Base-by-base conservation (phyloP, 2,113 vertebrate species). In the Oplegnathus fasciatus region DNA sequence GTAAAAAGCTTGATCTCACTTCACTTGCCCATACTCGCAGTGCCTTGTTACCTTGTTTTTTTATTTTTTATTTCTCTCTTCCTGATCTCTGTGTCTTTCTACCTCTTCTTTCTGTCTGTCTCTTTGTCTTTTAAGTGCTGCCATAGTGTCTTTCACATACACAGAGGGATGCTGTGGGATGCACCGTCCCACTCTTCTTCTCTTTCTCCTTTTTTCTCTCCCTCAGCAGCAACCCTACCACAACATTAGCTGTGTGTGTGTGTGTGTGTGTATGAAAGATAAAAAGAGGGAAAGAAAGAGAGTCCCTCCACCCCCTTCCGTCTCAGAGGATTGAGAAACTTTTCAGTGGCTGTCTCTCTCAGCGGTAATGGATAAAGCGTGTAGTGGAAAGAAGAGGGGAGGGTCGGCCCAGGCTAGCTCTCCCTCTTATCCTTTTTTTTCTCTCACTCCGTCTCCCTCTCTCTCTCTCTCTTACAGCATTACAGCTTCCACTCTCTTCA, bases 341-440 rank as follows among this genome's bases (percentile, higher is more conserved):
- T 90, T 90, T 90, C 80, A 86, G 86, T 77, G 68, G 37, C 52
- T 71, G 66, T 72, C 67, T 87, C 75, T 92, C 88, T 91, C 83
- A 17, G 86, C 44, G 69, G 86, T 93, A 94, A 95, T 93, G 92
- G 90, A 89, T 89, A 92, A 93, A 91, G 82, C 86, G 13, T 94
- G 94, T 94, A 82, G 55, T n/a, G 64, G 66, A 87, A 55, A 60
- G 65, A 69, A 68, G 68, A 73, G 30, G 48, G 40, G 75, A 64
- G 77, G 50, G 81, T 69, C 30, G 50, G 72, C 54, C 66, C 78
- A 78, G 69, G 74, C 84, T 79, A 73, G 66, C 70, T 37, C 55
- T 83, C 48, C 61, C 34, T 78, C 42, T 85, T 46, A 62, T 80
- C 58, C 61, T 68, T 37, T 37, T 46, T 76, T 60, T 65, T 66